Conservation (phyloP, 2,888 invertebrate species). For the Hydropsyche betteni region DNA sequence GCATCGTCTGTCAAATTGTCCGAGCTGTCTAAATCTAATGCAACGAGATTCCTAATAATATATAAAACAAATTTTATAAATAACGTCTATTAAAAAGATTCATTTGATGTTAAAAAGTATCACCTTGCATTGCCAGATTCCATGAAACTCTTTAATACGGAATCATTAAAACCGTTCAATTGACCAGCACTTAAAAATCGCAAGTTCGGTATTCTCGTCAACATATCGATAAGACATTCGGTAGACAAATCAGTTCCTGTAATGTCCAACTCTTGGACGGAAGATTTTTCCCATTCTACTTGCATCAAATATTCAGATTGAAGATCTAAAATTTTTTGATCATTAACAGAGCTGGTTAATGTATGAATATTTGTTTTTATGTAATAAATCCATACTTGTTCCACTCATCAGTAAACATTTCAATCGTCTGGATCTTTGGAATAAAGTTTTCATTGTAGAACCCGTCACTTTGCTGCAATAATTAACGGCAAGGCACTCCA, state of each 20-base stretch:
- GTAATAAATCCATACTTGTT: constrained; percentile 74
- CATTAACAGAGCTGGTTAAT: neutral
- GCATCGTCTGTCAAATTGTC: constrained; percentile 95
- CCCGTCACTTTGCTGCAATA: constrained; percentile 98
- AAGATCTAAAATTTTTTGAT: constrained; percentile 68
- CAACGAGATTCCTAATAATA: constrained; percentile 73
- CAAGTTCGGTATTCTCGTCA: constrained; percentile 85
- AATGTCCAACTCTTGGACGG: constrained; percentile 93
- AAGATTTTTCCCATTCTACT: constrained; percentile 98
- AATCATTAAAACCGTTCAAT: constrained; percentile 96
- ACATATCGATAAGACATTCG: constrained; percentile 92
- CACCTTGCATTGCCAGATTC: constrained; percentile 82
- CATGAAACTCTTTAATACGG: constrained; percentile 90
- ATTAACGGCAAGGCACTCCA: constrained; percentile 97
- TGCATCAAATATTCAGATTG: constrained; percentile 93
- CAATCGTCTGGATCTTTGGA: constrained; percentile 91
- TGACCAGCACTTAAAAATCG: constrained; percentile 95
- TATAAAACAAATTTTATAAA: neutral
- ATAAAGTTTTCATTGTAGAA: constrained; percentile 90
- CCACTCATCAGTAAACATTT: constrained; percentile 95
- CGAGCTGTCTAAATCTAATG: constrained; percentile 92
- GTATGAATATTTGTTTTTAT: neutral
- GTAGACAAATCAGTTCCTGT: constrained; percentile 96
- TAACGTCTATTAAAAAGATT: too few species aligned
- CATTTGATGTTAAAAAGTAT: too few species aligned